Base-by-base conservation (phyloP, 2,113 vertebrate species). In the Nothoprocta perdicaria region DNA sequence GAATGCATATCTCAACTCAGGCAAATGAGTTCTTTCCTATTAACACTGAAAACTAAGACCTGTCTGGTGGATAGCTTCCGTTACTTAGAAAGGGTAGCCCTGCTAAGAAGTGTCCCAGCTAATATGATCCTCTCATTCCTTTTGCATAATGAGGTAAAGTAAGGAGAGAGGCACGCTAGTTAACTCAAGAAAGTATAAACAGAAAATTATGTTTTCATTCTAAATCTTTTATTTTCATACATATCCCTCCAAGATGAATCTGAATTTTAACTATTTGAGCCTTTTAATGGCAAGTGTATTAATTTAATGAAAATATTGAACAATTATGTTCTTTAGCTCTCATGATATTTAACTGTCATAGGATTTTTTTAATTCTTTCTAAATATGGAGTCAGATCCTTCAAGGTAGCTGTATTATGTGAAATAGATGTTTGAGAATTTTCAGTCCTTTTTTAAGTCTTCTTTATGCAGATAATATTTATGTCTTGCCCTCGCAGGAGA, bases 401-500 rank as follows among this genome's bases (percentile, higher is more conserved):
- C 57, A 83, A 86, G 78, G 75, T 87, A 95, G 58, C 18, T 53
- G 6, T 55, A 21, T 86, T 76, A 61, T 78, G 57, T 84, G 74
- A 75, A 95, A 89, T 12, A 89, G 24, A 53, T 79, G 10, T 75
- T 91, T 85, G 52, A 85, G 14, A 50, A 89, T 15, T 65, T 65
- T 81, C 73, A 89, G 69, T 48, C 40, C 22, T 2, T 1, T 86
- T 92, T 96, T 96, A 87, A 72, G 29, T 92, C 79, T 84, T 83
- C 62, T 89, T 88, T 85, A 10, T 81, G 18, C 14, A 68, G 58
- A 60, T 62, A 96, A 90, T 80, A 94, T 65, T 90, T 86, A 92
- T 96, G 66, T 53, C 84, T 91, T 79, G 71, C 50, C 71, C 53
- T 93, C 38, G 84, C 43, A 96, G 71, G 89, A 96, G 89, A 97